Percentiles rank a stretch among this genome's conserved stretches.
Evolutionary conservation across 2,888 invertebrate genomes (phyloP).

Genomic region (Hanleya hanleyi): DNA sequence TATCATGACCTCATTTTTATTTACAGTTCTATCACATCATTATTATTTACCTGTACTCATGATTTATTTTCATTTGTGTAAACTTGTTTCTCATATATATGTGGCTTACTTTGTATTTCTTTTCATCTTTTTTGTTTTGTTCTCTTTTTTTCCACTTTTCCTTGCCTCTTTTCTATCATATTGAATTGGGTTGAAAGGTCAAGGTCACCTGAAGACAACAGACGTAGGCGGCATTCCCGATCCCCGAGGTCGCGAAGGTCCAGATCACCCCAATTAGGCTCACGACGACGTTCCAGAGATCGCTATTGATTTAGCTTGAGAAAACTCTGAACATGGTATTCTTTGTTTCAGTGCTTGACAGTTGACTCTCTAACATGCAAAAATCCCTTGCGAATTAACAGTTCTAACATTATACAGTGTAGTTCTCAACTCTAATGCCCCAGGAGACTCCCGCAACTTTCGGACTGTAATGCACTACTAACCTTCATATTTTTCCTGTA

Average conservation of each 20-base stretch:
- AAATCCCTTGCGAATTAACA: too few species aligned
- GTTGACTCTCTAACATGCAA: not conserved
- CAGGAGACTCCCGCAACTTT: too few species aligned
- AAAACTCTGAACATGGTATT: not conserved
- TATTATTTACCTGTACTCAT: too few species aligned
- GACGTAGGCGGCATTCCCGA: conserved; percentile 1
- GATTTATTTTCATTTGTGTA: not conserved
- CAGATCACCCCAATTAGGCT: not conserved
- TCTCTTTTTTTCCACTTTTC: not conserved
- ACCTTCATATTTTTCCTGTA: too few species aligned
- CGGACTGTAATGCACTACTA: too few species aligned
- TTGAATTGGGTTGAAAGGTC: not conserved
- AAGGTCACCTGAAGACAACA: not conserved
- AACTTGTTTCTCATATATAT: not conserved
- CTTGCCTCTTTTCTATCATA: not conserved
- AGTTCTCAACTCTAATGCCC: too few species aligned
- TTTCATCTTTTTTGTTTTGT: not conserved
- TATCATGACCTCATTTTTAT: not conserved
- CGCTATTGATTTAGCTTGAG: not conserved
- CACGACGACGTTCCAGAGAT: not conserved
- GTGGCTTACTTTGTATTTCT: not conserved
- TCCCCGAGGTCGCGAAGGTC: not conserved
- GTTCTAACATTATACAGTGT: too few species aligned
- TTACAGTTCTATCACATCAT: too few species aligned
- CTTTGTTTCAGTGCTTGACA: not conserved